Evolutionary conservation across 2,797 vertebrate species (phyloP), one percentile per base, ranked within the genome.

Genomic region (Sebastes steindachneri): DNA sequence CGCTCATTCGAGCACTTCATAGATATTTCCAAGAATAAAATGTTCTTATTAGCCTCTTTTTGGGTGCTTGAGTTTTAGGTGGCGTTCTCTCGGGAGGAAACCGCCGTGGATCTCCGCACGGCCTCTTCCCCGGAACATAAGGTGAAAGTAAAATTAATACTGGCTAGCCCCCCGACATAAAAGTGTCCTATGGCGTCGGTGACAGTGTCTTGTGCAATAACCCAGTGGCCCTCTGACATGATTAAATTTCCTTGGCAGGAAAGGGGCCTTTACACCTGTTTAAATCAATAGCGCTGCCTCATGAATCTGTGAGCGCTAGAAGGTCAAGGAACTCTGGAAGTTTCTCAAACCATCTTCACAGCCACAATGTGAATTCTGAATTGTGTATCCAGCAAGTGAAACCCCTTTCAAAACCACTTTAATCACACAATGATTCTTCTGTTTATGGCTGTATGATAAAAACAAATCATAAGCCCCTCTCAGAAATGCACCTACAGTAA

Each of bases 241-340:
- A 95, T 95, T 94, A 77, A 59, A 95, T 95, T 93, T 92, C 66
- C 86, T 73, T 54, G 7, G 83, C 77, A 83, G 88, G 76, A 72
- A 59, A 87, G 82, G 66, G 82, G 82, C 90, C 90, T 84, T 89
- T 92, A 94, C 92, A 94, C 92, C 91, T 90, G 88, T 92, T 95
- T 95, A 95, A 96, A 95, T 95, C 93, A 94, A 94, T 93, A 93
- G 84, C 28, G 9, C 76, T 41, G 80, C 84, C 90, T 95, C 91
- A 95, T 95, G 95, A 95, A 96, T 95, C 80, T 65, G 73, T 48
- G 86, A 93, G 85, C 1, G 53, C 84, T 59, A 71, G 68, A 91
- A 92, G 94, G 95, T 95, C 92, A 84, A 87, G 72, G 59, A 77
- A 69, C 81, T 75, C 79, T 65, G 81, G 75, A 86, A 84, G 53